Base-by-base conservation (phyloP, 2,113 vertebrate species). In the Petrocephalus microphthalmus region DNA sequence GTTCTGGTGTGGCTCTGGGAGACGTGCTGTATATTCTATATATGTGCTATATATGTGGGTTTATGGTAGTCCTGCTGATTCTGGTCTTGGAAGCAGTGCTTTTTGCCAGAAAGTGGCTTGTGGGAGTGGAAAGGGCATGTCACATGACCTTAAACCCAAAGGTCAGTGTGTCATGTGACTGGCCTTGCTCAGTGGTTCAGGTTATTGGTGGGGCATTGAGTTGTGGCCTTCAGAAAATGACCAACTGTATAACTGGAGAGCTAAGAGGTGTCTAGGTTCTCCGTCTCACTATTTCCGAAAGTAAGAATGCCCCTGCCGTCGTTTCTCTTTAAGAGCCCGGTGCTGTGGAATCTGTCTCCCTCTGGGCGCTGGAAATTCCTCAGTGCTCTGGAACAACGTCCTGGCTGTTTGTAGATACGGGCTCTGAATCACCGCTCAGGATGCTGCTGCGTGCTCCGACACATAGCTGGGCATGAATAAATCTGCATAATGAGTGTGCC, bases 361-460 rank as follows among this genome's bases (percentile, higher is more conserved):
- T 54, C 15, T 47, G 83, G 51, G 83, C 83, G 15, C 49, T 85
- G 83, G 82, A 84, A 84, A 84, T 84, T 84, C 22, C 82, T 52
- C 49, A 29, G n/a, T 84, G 22, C 45, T n/a, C 33, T 84, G 25
- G 84, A 54, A 53, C 51, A 29, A 83, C 51, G 51, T 85, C 51
- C 51, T 85, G 51, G 49, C 51, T 25, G 84, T 25, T 85, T 33
- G 29, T 54, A 33, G 22, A 51, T 85, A 53, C 7, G 22, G 84
- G 84, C 84, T 85, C 84, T 85, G 51, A 85, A 60, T 57, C 85
- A 86, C 13, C 19, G 54, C 52, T 85, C 51, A 47, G 22, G 82
- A n/a, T 84, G 82, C 45, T 84, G 82, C 51, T 85, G 84, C 51
- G 1, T 85, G 47, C 51, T 54, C 20, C 51, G 19, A 85, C 84